A percentile compares a stretch with the other conserved stretches of the same genome.
These are phyloP conservation scores for Torymus tubicola DNA, from an alignment of 2,888 invertebrate genomes.

Conservation along the genomic window DNA sequence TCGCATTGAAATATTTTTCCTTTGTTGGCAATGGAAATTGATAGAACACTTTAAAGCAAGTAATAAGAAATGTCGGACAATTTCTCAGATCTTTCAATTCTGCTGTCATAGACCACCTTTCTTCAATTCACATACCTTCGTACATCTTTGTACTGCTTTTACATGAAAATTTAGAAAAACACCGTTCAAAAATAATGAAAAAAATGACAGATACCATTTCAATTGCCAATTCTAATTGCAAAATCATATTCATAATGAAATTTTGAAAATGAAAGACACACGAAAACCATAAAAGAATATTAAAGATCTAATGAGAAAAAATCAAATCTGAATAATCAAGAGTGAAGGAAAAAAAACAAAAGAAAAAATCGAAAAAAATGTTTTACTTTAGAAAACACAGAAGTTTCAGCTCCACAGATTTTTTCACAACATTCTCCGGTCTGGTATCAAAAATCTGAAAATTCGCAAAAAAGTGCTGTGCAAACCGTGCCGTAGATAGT, in stretches of 20 bases:
- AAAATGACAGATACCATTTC: slow-evolving; percentile 23
- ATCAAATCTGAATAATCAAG: slow-evolving; percentile 15
- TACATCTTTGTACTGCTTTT: slow-evolving; percentile 49
- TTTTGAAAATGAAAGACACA: slow-evolving; percentile 37
- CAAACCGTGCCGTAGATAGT: slow-evolving; percentile 54
- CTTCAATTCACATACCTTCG: slow-evolving; percentile 50
- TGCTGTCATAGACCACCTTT: slow-evolving; percentile 49
- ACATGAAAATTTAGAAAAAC: slow-evolving; percentile 44
- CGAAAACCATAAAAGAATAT: slow-evolving; percentile 33
- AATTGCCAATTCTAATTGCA: slow-evolving; percentile 28
- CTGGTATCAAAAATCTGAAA: slow-evolving; percentile 60
- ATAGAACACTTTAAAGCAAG: slow-evolving; percentile 28
- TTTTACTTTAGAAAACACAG: slow-evolving; percentile 49
- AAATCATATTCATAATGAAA: slow-evolving; percentile 39
- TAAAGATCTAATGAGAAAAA: slow-evolving; percentile 20
- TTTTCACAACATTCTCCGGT: slow-evolving; percentile 56
- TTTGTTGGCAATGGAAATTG: slow-evolving; percentile 35
- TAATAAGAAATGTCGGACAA: slow-evolving; percentile 32
- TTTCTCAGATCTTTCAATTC: slow-evolving; percentile 57
- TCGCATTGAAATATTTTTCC: slow-evolving; percentile 4
- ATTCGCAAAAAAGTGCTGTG: slow-evolving; percentile 58
- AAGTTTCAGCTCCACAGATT: slow-evolving; percentile 57
- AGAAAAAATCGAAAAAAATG: slow-evolving; percentile 26
- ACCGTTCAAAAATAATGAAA: slow-evolving; percentile 36
- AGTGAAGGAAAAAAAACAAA: slow-evolving; percentile 4